Conservation (phyloP, 2,888 invertebrate species). For the Alsophila aescularia region DNA sequence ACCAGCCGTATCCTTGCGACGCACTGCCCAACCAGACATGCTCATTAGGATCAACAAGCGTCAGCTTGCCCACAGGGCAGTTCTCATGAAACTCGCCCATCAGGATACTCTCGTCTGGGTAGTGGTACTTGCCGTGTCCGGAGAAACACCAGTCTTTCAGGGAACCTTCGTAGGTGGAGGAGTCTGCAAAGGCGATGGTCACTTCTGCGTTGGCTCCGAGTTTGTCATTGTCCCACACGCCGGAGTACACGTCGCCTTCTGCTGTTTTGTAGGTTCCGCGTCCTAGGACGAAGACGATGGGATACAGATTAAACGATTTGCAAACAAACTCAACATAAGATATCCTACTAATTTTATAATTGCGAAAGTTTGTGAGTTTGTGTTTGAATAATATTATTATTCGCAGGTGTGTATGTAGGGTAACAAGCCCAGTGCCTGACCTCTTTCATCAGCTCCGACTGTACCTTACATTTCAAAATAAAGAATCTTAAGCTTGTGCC, state of each 20-base stretch:
- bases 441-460: too few relatives aligned
- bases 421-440: too few relatives aligned
- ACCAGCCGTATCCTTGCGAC: slow-evolving; percentile 67
- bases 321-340: neutral
- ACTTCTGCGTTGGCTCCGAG: slow-evolving; percentile 64
- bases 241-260: slow-evolving; percentile 84
- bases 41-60: slow-evolving; percentile 79
- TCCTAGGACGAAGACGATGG: slow-evolving; percentile 51
- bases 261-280: slow-evolving; percentile 83
- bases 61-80: slow-evolving; percentile 70
- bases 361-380: too few relatives aligned
- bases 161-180: slow-evolving; percentile 77
- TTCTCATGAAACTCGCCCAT: slow-evolving; percentile 79
- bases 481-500: too few relatives aligned
- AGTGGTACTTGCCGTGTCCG: slow-evolving; percentile 76
- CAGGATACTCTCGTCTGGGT: slow-evolving; percentile 79
- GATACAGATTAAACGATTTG: too few relatives aligned
- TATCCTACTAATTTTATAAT: too few relatives aligned
- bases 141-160: slow-evolving; percentile 76
- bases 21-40: slow-evolving; percentile 81
- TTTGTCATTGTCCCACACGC: slow-evolving; percentile 83
- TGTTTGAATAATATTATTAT: too few relatives aligned
- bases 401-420: too few relatives aligned
- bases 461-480: too few relatives aligned
- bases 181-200: slow-evolving; percentile 71